These are phyloP conservation scores for Aricia artaxerxes DNA, from an alignment of 2,888 invertebrate genomes.

Conservation along the genomic window DNA sequence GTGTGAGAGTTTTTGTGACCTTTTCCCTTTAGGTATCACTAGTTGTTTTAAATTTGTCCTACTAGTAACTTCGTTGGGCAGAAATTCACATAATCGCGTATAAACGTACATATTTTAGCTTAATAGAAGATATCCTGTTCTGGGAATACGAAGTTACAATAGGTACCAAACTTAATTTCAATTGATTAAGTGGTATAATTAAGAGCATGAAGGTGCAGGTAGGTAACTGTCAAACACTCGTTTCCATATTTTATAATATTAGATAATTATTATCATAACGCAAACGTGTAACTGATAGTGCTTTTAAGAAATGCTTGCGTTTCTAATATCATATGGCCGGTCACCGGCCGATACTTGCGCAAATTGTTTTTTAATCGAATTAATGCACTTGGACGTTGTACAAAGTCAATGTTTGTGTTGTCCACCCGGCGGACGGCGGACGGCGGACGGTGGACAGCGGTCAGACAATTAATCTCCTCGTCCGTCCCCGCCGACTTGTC, in stretches of 20 bases:
- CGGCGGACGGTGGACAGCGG: conserved; percentile 2
- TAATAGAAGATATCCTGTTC: too few relatives aligned
- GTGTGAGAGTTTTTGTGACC: not conserved
- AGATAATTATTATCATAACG: too few relatives aligned
- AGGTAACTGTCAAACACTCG: too few relatives aligned
- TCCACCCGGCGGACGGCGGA: conserved; percentile 1
- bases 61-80: too few relatives aligned
- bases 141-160: too few relatives aligned
- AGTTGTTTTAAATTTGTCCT: not conserved
- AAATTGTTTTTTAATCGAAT: conserved; percentile 29
- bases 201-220: too few relatives aligned
- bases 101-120: too few relatives aligned
- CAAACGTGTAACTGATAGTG: too few relatives aligned
- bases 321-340: not conserved
- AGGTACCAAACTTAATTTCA: too few relatives aligned
- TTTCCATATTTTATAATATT: too few relatives aligned
- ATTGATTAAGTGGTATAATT: too few relatives aligned
- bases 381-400: not conserved
- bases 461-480: not conserved
- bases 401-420: conserved; percentile 21
- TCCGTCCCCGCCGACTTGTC: conserved; percentile 1
- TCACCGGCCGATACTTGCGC: not conserved
- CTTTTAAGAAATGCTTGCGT: not conserved
- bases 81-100: too few relatives aligned
- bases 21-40: not conserved